These are phyloP conservation scores for Luidia sarsii DNA, from an alignment of 53 echinoderm and acorn worm genomes.

Conservation along the genomic window DNA sequence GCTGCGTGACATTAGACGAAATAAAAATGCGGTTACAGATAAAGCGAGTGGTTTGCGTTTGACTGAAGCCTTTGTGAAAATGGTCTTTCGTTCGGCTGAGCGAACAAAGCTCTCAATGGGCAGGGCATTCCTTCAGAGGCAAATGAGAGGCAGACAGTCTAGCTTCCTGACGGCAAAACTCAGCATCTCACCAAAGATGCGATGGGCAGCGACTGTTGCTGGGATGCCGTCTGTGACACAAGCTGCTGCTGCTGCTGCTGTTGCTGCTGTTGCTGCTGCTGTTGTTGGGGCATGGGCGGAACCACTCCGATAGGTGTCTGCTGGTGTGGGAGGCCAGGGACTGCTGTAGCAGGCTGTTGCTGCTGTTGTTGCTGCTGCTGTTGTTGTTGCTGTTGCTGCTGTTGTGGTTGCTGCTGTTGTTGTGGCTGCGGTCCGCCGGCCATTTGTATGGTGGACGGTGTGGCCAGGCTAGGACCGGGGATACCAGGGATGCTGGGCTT, in stretches of 20 bases:
- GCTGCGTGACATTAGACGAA: too few relatives aligned
- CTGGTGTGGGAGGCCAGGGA: conserved; percentile 19
- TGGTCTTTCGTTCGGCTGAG: too few relatives aligned
- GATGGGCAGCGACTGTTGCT: not conserved
- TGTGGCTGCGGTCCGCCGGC: not conserved
- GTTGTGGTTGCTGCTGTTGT: conserved; percentile 44
- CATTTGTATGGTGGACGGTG: conserved; percentile 23
- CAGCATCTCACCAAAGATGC: not conserved
- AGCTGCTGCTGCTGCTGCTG: conserved; percentile 15
- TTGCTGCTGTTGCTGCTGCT: conserved; percentile 45
- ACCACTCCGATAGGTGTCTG: conserved; percentile 43
- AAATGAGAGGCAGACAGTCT: not conserved
- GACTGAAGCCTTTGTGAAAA: too few relatives aligned
- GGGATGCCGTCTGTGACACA: not conserved
- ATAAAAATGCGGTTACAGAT: too few relatives aligned
- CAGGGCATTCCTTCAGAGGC: too few relatives aligned
- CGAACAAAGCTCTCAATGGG: too few relatives aligned
- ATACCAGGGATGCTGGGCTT: conserved; percentile 27
- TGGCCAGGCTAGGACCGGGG: conserved; percentile 7
- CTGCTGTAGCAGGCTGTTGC: conserved; percentile 13
- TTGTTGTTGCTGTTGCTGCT: conserved; percentile 54
- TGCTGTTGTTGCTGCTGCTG: conserved; percentile 47
- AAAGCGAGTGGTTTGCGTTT: too few relatives aligned
- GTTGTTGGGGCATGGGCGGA: conserved; percentile 14
- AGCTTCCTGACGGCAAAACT: not conserved